Evolutionary conservation across 2,797 vertebrate species (phyloP).

Genomic region (Cirrhinus molitorella): DNA sequence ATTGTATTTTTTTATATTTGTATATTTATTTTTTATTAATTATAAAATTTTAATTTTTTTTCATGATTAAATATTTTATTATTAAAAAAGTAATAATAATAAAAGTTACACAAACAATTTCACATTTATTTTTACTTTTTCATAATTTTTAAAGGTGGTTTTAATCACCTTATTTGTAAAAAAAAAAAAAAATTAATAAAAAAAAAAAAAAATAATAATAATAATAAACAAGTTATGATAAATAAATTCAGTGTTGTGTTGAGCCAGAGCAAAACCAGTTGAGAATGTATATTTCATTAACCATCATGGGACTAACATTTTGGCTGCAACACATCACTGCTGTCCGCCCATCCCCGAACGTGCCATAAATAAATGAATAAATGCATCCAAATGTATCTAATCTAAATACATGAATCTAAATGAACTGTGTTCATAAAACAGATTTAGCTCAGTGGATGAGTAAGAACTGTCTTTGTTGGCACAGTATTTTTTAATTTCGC

Average conservation of each 20-base stretch:
- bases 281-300: background rate
- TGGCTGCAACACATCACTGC: background rate
- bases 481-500: conserved; percentile 18
- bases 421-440: conserved; percentile 19
- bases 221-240: no score
- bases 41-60: background rate
- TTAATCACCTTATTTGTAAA: background rate
- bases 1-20: no score
- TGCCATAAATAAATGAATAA: conserved; percentile 16
- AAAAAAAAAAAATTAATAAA: no score
- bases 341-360: background rate
- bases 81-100: no score
- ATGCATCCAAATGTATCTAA: conserved; percentile 20
- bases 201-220: no score
- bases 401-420: conserved; percentile 33
- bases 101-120: background rate
- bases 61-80: background rate
- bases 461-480: background rate
- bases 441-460: conserved; percentile 2
- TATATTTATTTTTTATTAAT: no score
- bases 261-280: background rate
- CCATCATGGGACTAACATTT: background rate
- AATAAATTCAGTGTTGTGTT: background rate
- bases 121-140: background rate
- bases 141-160: background rate